These are phyloP conservation scores for Temnothorax nylanderi DNA, from an alignment of 1,140 invertebrate genomes.

Conservation along the genomic window DNA sequence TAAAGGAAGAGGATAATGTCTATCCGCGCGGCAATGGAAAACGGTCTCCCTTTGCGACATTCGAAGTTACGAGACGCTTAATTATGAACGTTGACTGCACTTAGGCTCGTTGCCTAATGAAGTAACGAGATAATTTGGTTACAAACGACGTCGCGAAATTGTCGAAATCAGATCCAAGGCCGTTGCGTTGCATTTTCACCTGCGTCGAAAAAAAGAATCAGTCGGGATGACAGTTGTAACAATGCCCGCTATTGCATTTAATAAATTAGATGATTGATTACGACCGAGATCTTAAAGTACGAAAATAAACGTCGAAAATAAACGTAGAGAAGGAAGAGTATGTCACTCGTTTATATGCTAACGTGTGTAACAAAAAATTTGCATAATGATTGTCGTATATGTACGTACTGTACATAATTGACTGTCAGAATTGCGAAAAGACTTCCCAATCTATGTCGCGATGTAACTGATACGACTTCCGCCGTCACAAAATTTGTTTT, in stretches of 20 bases:
- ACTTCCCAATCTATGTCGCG: constrained; percentile 6
- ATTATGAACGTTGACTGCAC: constrained; percentile 39
- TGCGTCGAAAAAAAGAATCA: neutral
- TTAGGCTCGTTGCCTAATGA: constrained; percentile 44
- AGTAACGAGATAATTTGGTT: constrained; percentile 70
- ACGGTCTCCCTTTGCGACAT: constrained; percentile 43
- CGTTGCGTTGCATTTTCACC: constrained; percentile 56
- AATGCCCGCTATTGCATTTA: constrained; percentile 16
- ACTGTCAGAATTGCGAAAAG: neutral
- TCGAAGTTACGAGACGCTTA: constrained; percentile 42
- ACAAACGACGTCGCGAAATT: constrained; percentile 19
- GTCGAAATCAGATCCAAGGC: constrained; percentile 61
- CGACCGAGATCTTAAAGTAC: neutral
- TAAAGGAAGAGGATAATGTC: constrained; percentile 53
- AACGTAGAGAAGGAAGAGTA: neutral
- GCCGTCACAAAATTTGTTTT: neutral
- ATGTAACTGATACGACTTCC: neutral
- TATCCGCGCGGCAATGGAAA: neutral
- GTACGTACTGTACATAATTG: no score
- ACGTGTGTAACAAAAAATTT: neutral
- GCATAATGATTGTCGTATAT: neutral
- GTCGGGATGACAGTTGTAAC: constrained; percentile 10
- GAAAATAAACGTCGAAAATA: no score
- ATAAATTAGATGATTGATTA: constrained; percentile 48
- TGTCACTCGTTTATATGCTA: neutral